Evolutionary conservation across 2,888 invertebrate genomes (phyloP).

Genomic region (Ophraella communa): DNA sequence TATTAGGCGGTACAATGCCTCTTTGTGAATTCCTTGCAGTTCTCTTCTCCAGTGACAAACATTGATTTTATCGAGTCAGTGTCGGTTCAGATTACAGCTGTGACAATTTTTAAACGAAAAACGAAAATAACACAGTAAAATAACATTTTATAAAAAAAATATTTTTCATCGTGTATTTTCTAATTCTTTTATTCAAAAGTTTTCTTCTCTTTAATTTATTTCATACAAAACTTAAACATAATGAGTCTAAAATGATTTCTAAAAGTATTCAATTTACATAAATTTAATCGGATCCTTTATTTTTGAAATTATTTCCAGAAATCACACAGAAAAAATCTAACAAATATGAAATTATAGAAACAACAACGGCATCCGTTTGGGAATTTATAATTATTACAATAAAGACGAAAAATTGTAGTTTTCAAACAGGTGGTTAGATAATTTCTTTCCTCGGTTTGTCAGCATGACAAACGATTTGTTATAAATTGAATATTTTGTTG

Average conservation of each 20-base stretch:
- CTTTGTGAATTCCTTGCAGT: constrained; percentile 21
- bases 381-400: constrained; percentile 29
- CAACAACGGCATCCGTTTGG: constrained; percentile 39
- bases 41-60: constrained; percentile 45
- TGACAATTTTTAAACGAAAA: background rate
- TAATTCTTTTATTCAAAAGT: too few relatives aligned
- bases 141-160: background rate
- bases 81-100: constrained; percentile 27
- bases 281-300: too few relatives aligned
- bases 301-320: constrained; percentile 47
- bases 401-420: constrained; percentile 34
- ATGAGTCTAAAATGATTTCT: too few relatives aligned
- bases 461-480: constrained; percentile 41
- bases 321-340: constrained; percentile 57
- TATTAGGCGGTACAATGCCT: constrained; percentile 31
- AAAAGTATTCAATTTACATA: too few relatives aligned
- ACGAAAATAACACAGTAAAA: background rate
- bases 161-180: background rate
- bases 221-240: too few relatives aligned
- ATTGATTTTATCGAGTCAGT: constrained; percentile 54
- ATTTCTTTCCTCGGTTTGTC: constrained; percentile 43
- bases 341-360: constrained; percentile 50
- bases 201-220: too few relatives aligned
- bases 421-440: constrained; percentile 46
- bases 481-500: constrained; percentile 32